These are phyloP conservation scores for Altica lythri DNA, from an alignment of 2,888 invertebrate species.

Conservation along the genomic window DNA sequence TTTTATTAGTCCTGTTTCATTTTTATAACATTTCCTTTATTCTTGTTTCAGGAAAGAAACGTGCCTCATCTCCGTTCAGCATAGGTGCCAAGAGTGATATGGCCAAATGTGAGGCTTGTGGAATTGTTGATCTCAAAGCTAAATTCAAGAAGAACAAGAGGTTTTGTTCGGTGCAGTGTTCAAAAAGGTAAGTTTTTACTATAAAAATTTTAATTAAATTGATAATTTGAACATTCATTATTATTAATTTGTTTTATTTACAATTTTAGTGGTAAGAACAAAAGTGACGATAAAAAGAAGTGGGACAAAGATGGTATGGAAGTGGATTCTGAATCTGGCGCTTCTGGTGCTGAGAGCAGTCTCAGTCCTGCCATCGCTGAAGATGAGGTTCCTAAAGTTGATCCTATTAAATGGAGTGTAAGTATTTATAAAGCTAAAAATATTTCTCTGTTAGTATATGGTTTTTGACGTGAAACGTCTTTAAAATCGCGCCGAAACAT, in stretches of 20 bases:
- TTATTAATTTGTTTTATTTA: conserved; percentile 10
- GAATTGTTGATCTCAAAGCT: conserved; percentile 65
- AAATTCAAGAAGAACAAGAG: conserved; percentile 76
- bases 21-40: neutral
- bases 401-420: conserved; percentile 71
- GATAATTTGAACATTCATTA: neutral
- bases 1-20: conserved; percentile 4
- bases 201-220: neutral
- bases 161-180: conserved; percentile 77
- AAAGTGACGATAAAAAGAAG: conserved; percentile 52
- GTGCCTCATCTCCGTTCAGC: conserved; percentile 45
- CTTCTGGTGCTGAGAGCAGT: conserved; percentile 57
- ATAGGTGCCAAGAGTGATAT: conserved; percentile 59
- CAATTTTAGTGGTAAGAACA: conserved; percentile 49
- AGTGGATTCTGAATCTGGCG: conserved; percentile 55
- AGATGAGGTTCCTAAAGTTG: conserved; percentile 61
- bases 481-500: no score
- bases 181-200: conserved; percentile 59
- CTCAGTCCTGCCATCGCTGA: conserved; percentile 51
- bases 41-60: conserved; percentile 62
- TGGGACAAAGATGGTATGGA: conserved; percentile 54
- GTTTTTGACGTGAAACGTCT: no score
- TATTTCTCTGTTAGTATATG: conserved; percentile 8
- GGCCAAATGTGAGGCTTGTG: conserved; percentile 76
- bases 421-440: conserved; percentile 42